Conservation (phyloP, 2,888 invertebrate genomes). For the Epirrhoe alternata region DNA sequence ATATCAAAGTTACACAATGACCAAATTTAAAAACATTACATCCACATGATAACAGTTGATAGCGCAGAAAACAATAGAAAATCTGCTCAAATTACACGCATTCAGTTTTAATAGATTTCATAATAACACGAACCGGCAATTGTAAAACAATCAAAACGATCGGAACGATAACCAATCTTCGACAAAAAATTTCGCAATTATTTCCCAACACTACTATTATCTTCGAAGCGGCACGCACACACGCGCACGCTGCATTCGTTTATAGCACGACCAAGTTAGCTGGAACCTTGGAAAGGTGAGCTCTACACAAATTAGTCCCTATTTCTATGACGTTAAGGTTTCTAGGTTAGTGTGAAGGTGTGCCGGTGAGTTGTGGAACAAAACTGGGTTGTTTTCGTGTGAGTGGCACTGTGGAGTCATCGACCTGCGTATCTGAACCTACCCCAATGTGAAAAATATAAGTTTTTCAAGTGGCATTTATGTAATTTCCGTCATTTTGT, state of each 20-base stretch:
- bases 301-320: conserved; percentile 47
- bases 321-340: conserved; percentile 35
- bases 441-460: conserved; percentile 77
- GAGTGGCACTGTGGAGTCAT: conserved; percentile 64
- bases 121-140: conserved; percentile 51
- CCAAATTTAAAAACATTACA: conserved; percentile 19
- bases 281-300: conserved; percentile 40
- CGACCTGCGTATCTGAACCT: conserved; percentile 78
- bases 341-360: conserved; percentile 43
- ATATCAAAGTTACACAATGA: conserved; percentile 6
- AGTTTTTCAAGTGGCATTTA: conserved; percentile 49
- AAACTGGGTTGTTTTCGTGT: conserved; percentile 52
- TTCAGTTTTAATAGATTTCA: conserved; percentile 43
- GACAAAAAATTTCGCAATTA: conserved; percentile 66
- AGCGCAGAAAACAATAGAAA: conserved; percentile 15
- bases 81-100: conserved; percentile 29
- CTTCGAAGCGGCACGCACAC: conserved; percentile 69
- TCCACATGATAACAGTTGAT: conserved; percentile 8
- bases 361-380: conserved; percentile 37
- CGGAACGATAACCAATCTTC: conserved; percentile 58
- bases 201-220: conserved; percentile 76
- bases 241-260: conserved; percentile 62
- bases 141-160: conserved; percentile 52
- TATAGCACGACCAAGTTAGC: conserved; percentile 56
- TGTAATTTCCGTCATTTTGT: conserved; percentile 51